phyloP scores from a whole-genome alignment of 2,797 vertebrate genomes.

The Leptatherina wallacei region DNA sequence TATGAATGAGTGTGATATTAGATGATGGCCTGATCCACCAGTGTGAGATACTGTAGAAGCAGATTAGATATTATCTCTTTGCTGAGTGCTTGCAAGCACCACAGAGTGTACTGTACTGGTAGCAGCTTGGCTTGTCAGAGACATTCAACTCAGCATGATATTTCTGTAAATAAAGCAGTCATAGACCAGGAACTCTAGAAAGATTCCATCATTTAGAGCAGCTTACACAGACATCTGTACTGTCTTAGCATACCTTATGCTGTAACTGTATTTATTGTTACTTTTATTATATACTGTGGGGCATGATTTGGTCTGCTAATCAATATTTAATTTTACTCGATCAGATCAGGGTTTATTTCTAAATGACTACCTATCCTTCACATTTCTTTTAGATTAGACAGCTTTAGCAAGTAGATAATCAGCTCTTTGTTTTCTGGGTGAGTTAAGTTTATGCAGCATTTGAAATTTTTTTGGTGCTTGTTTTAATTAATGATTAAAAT shows the following conservation, averaged over 20 bases:
- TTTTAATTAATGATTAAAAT: slow-evolving; percentile 21
- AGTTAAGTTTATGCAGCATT: slow-evolving; percentile 13
- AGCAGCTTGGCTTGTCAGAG: slow-evolving; percentile 45
- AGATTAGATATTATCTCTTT: slow-evolving; percentile 64
- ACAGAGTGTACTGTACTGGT: slow-evolving; percentile 37
- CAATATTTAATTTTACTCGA: slow-evolving; percentile 15
- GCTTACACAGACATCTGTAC: slow-evolving; percentile 32
- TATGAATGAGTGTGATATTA: slow-evolving; percentile 51
- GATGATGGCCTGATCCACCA: slow-evolving; percentile 50
- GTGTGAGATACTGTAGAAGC: slow-evolving; percentile 47
- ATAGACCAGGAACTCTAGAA: slow-evolving; percentile 30
- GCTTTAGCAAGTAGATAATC: slow-evolving; percentile 28
- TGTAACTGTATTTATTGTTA: slow-evolving; percentile 25
- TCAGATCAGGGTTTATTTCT: slow-evolving; percentile 20
- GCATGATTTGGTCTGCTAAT: slow-evolving; percentile 19
- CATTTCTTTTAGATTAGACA: slow-evolving; percentile 17
- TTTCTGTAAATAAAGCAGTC: slow-evolving; percentile 58
- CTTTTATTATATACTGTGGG: slow-evolving; percentile 34
- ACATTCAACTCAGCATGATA: slow-evolving; percentile 52
- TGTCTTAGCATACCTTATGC: slow-evolving; percentile 4
- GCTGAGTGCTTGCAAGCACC: slow-evolving; percentile 58
- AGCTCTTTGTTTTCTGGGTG: slow-evolving; percentile 20
- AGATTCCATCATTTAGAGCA: slow-evolving; percentile 44
- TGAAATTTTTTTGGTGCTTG: slow-evolving; percentile 9
- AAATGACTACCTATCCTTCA: slow-evolving; percentile 35